Evolutionary conservation across 1,140 invertebrate genomes (phyloP).

Genomic region (Pogonomyrmex californicus): DNA sequence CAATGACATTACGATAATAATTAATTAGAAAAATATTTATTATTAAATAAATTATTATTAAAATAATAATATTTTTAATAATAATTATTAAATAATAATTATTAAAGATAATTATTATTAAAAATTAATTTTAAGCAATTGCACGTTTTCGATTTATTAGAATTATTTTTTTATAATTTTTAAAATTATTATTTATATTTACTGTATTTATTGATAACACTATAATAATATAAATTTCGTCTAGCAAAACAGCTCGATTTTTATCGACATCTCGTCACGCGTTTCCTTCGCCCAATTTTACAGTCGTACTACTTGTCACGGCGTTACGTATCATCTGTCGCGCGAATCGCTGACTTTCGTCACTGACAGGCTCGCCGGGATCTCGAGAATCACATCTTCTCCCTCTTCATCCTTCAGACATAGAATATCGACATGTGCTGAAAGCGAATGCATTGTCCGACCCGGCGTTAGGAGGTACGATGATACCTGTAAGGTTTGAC

Average conservation of each 20-base stretch:
- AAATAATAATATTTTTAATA: not conserved
- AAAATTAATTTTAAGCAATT: no score
- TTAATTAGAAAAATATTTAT: not conserved
- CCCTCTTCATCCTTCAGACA: not conserved
- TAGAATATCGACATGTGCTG: constrained; percentile 32
- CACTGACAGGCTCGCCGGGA: constrained; percentile 15
- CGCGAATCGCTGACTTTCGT: not conserved
- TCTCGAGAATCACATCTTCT: not conserved
- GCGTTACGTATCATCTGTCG: not conserved
- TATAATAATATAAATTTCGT: not conserved
- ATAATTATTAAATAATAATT: no score
- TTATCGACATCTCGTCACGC: not conserved
- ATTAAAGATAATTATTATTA: no score
- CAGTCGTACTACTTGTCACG: not conserved
- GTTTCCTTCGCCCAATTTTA: not conserved
- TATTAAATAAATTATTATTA: not conserved
- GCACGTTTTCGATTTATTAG: no score
- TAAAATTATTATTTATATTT: no score
- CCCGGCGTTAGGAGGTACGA: not conserved
- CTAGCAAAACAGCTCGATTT: not conserved
- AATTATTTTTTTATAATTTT: no score
- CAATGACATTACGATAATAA: not conserved
- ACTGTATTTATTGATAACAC: not conserved
- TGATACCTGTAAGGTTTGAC: constrained; percentile 15
- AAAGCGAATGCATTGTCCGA: constrained; percentile 33